Base-by-base conservation (phyloP, 2,888 invertebrate genomes). In the Unio pictorum region DNA sequence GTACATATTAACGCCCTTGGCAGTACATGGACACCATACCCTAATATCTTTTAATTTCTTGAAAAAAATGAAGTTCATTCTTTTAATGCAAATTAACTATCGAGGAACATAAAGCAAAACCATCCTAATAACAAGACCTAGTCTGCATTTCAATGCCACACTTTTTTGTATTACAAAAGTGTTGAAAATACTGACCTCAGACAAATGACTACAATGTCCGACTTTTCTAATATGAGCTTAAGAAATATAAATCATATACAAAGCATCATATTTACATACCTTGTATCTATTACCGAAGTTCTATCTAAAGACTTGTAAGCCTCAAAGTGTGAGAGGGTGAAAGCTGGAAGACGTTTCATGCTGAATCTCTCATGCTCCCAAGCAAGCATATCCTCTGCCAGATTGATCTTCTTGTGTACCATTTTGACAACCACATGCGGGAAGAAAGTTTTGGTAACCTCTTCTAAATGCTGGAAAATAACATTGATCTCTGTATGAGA, bases 311-410 rank as follows among this genome's bases (percentile, higher is more conserved):
- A 84, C 70, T 87, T 87, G 66, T 90, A 88, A 18, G 87, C 83
- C 18, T 88, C 92, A 7, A 96, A 89, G 1, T 94, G 93, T 1
- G 98, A 98, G 6, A 99, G 85, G 0, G 98, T 98, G 87, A 98
- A 95, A 0, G 97, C 97, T 0, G 97, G 94, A 84, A 98, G 92
- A 76, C 97, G 92, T 77, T 96, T 93, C 81, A 99, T 96, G 89
- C 97, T 97, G 91, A 95, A 99, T 79, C 96, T 92, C 90, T 99
- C 99, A 87, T 99, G 99, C 86, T 98, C 98, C 99, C 99, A 99
- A 0, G 97, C 95, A 54, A 98, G 90, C 68, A 94, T 92, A 80
- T 96, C 95, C 67, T 98, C 97, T 0, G 96, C 97, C 68, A 99
- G 91, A 91, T 98, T 98, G 82, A 99, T 99, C 92, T 99, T 99